Evolutionary conservation across 2,113 vertebrate genomes (phyloP).

Genomic region (Gambusia affinis): DNA sequence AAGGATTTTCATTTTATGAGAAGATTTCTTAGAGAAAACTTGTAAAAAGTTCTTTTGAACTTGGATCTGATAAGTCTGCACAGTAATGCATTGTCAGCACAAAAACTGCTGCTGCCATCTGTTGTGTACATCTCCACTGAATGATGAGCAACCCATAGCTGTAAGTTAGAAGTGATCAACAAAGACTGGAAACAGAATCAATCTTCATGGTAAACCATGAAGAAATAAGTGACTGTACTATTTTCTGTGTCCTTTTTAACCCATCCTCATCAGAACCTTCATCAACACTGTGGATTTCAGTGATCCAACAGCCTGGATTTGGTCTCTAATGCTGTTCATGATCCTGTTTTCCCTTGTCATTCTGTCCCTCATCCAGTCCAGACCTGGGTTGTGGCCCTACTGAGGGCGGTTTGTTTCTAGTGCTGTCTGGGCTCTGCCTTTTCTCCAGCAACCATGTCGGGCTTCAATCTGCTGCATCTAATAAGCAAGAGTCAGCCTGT

Average conservation of each 20-base stretch:
- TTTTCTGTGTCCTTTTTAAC: constrained; percentile 5
- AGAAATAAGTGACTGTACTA: neutral
- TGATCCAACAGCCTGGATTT: neutral
- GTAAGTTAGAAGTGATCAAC: neutral
- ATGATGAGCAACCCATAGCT: too few relatives aligned
- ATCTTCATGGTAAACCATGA: neutral
- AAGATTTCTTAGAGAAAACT: too few relatives aligned
- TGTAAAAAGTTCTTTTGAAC: too few relatives aligned
- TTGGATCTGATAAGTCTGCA: too few relatives aligned
- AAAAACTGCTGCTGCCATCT: too few relatives aligned
- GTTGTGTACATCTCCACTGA: too few relatives aligned
- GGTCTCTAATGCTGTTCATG: constrained; percentile 7
- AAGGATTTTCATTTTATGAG: too few relatives aligned
- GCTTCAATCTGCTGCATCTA: constrained; percentile 99
- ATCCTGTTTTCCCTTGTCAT: constrained; percentile 74
- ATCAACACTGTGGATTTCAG: constrained; percentile 28
- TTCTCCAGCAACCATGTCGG: constrained; percentile 93
- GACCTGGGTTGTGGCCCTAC: constrained; percentile 40
- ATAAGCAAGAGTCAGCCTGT: constrained; percentile 98
- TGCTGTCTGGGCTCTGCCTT: neutral
- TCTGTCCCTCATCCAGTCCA: constrained; percentile 78
- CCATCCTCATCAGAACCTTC: constrained; percentile 7
- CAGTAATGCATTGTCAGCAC: too few relatives aligned
- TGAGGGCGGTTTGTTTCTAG: constrained; percentile 48
- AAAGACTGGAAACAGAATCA: neutral